These are phyloP conservation scores for Polylopha cassiicola DNA, from an alignment of 2,888 invertebrate genomes.

Conservation along the genomic window DNA sequence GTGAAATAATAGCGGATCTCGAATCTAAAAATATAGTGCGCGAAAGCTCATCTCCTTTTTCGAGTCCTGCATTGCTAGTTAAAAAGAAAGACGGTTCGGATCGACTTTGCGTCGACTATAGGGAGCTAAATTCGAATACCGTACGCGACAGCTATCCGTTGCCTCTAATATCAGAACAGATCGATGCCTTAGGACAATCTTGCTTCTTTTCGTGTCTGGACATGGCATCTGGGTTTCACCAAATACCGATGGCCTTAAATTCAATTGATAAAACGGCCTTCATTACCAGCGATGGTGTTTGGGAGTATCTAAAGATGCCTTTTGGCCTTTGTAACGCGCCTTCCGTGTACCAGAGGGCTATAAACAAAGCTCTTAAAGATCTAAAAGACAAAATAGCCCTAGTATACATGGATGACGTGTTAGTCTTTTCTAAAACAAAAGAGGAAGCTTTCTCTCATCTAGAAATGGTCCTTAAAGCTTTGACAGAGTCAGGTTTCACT, in stretches of 20 bases:
- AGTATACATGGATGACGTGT: slow-evolving; percentile 24
- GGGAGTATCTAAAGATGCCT: slow-evolving; percentile 21
- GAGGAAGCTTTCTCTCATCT: slow-evolving; percentile 3
- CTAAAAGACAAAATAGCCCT: slow-evolving; percentile 8
- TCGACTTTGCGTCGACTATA: slow-evolving; percentile 24
- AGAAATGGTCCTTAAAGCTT: neutral
- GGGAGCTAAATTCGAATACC: slow-evolving; percentile 14
- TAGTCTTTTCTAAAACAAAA: slow-evolving; percentile 3
- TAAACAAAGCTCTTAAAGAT: slow-evolving; percentile 17
- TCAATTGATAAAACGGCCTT: slow-evolving; percentile 22
- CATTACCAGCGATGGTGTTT: slow-evolving; percentile 20
- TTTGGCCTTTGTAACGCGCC: slow-evolving; percentile 23
- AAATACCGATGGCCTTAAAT: slow-evolving; percentile 14
- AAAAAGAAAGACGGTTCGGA: slow-evolving; percentile 23
- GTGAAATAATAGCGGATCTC: slow-evolving; percentile 2
- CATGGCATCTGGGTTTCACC: slow-evolving; percentile 24
- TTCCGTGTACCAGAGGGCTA: slow-evolving; percentile 20
- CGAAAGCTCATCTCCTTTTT: slow-evolving; percentile 15
- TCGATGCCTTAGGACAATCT: neutral
- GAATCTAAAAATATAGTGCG: slow-evolving; percentile 19
- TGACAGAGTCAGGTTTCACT: slow-evolving; percentile 18
- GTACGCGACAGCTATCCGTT: slow-evolving; percentile 9
- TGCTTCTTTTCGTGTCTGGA: slow-evolving; percentile 13
- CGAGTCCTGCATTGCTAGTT: slow-evolving; percentile 21
- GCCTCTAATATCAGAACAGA: slow-evolving; percentile 14